These are phyloP conservation scores for Odontophorus gujanensis DNA, from an alignment of 2,113 vertebrate genomes.

Conservation along the genomic window DNA sequence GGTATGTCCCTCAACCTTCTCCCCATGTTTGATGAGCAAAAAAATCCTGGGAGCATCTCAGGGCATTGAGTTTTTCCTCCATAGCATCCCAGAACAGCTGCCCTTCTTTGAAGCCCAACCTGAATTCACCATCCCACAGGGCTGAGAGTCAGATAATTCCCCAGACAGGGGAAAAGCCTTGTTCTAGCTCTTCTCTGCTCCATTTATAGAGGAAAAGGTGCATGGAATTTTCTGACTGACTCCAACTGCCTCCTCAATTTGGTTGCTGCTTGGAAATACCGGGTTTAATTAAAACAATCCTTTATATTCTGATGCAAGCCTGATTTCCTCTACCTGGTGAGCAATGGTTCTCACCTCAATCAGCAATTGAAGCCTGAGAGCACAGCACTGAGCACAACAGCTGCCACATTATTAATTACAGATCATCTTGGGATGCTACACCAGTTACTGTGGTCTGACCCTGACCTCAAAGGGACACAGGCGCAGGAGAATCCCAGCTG, in stretches of 20 bases:
- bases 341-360: constrained; percentile 68
- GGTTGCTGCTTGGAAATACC: constrained; percentile 56
- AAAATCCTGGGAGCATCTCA: neutral
- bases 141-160: neutral
- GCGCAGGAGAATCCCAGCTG: neutral
- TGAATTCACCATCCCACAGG: neutral
- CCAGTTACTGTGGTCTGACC: neutral
- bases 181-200: neutral
- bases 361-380: constrained; percentile 64
- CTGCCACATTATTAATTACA: constrained; percentile 67
- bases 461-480: neutral
- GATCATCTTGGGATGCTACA: neutral
- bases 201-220: neutral
- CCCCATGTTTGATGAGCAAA: neutral
- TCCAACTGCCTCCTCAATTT: neutral
- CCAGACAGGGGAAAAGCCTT: neutral
- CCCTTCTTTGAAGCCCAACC: neutral
- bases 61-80: neutral
- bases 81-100: rapidly evolving
- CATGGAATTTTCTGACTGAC: neutral
- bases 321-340: constrained; percentile 75
- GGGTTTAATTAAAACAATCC: constrained; percentile 76
- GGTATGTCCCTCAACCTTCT: neutral
- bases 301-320: constrained; percentile 61
- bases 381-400: constrained; percentile 45